Conservation (phyloP, 2,888 invertebrate species). For the Lagria hirta region DNA sequence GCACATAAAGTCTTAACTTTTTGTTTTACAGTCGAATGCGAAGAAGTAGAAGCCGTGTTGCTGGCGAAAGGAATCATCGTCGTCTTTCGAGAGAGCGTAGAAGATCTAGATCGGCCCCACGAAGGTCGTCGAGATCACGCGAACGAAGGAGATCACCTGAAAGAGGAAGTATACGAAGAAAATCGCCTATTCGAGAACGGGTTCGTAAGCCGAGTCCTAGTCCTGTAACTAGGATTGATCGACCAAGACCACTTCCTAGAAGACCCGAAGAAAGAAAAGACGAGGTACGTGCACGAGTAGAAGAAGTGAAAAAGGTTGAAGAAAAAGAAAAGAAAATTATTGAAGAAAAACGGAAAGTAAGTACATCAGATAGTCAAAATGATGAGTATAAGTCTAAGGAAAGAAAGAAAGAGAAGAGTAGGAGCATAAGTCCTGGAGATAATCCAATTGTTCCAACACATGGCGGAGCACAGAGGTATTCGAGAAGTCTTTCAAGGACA, state of each 20-base stretch:
- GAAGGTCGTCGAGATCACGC: conserved; percentile 45
- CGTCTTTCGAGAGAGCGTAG: conserved; percentile 46
- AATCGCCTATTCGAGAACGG: conserved; percentile 42
- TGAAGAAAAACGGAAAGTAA: conserved; percentile 33
- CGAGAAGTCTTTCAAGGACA: conserved; percentile 78
- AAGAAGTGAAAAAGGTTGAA: conserved; percentile 39
- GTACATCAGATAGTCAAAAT: conserved; percentile 38
- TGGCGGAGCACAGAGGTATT: conserved; percentile 60
- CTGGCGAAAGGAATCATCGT: conserved; percentile 43
- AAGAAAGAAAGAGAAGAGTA: conserved; percentile 48
- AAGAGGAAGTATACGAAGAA: too few relatives aligned
- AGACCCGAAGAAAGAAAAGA: conserved; percentile 36
- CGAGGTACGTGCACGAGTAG: conserved; percentile 52
- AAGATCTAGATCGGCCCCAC: conserved; percentile 51
- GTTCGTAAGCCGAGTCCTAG: conserved; percentile 50
- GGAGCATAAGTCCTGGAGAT: conserved; percentile 48
- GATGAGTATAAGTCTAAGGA: conserved; percentile 37
- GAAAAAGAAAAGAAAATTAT: conserved; percentile 28
- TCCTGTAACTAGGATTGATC: conserved; percentile 32
- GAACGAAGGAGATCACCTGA: conserved; percentile 51
- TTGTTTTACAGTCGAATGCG: conserved; percentile 42
- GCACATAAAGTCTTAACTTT: too few relatives aligned
- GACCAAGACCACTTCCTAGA: conserved; percentile 29
- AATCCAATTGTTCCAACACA: conserved; percentile 49
- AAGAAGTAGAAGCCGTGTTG: conserved; percentile 50